These are phyloP conservation scores for Leptobrachium leishanense DNA, from an alignment of 2,113 vertebrate species.

Conservation along the genomic window DNA sequence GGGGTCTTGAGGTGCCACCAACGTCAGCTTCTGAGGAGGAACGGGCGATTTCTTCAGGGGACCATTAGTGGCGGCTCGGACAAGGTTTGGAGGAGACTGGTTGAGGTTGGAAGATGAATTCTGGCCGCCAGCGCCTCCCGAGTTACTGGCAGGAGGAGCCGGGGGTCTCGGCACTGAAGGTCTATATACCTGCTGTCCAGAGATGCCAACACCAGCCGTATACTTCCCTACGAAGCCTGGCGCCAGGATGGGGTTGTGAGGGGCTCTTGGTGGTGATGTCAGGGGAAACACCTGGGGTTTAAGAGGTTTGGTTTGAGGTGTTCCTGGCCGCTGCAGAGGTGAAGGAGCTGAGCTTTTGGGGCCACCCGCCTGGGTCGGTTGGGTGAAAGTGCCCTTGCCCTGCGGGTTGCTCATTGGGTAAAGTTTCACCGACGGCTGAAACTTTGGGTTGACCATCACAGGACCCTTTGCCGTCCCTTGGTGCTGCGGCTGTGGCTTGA, in stretches of 20 bases:
- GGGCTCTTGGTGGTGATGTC: constrained; percentile 43
- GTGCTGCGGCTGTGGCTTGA: constrained; percentile 63
- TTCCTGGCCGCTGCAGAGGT: constrained; percentile 61
- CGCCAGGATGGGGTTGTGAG: constrained; percentile 1
- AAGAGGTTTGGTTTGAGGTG: constrained; percentile 68
- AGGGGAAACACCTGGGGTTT: constrained; percentile 71
- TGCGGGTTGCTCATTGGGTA: constrained; percentile 67
- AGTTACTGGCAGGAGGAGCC: constrained; percentile 48
- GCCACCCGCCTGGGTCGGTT: constrained; percentile 62
- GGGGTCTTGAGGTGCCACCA: constrained; percentile 77
- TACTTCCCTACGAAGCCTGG: constrained; percentile 2
- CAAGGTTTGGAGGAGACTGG: constrained; percentile 60
- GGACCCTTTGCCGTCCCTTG: constrained; percentile 53
- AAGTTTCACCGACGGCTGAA: constrained; percentile 61
- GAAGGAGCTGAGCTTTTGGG: constrained; percentile 64
- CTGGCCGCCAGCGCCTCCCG: constrained; percentile 1
- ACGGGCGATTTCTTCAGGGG: constrained; percentile 59
- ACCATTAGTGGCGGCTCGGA: constrained; percentile 58
- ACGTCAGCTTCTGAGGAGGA: constrained; percentile 73
- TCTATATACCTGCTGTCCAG: constrained; percentile 22
- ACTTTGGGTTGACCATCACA: constrained; percentile 50
- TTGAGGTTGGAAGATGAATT: constrained; percentile 14
- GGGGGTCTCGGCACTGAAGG: constrained; percentile 59
- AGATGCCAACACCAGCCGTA: background rate
- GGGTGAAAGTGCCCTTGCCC: constrained; percentile 66